Conservation (phyloP, 2,888 invertebrate genomes). For the Ganaspis brasiliensis region DNA sequence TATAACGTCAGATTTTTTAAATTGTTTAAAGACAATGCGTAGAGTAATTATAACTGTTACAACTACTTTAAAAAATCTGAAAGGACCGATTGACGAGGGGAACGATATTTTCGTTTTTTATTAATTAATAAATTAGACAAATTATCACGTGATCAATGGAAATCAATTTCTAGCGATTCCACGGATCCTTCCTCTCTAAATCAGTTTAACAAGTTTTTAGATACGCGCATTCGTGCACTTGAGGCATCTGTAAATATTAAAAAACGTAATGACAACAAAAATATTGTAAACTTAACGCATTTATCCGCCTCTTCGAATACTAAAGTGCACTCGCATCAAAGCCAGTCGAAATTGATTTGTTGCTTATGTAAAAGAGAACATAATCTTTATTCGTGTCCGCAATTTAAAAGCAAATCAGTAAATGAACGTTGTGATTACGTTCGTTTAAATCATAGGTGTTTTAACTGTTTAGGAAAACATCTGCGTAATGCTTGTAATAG, state of each 20-base stretch:
- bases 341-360: neutral
- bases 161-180: neutral
- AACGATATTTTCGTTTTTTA: conserved; percentile 14
- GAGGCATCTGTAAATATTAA: neutral
- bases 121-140: conserved; percentile 12
- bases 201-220: neutral
- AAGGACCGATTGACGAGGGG: neutral
- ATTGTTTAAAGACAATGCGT: neutral
- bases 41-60: neutral
- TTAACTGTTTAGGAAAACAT: neutral
- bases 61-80: neutral
- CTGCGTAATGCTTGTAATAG: neutral
- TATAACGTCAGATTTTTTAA: conserved; percentile 1
- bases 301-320: too few relatives aligned
- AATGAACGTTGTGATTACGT: neutral
- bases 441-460: neutral
- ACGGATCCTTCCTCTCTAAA: neutral
- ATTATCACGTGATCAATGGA: conserved; percentile 14
- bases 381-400: neutral
- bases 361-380: neutral
- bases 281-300: too few relatives aligned
- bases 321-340: neutral
- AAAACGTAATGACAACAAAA: neutral
- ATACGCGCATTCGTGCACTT: neutral
- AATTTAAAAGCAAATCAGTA: neutral